Conservation (phyloP, 2,888 invertebrate species). For the Aporophyla nigra region DNA sequence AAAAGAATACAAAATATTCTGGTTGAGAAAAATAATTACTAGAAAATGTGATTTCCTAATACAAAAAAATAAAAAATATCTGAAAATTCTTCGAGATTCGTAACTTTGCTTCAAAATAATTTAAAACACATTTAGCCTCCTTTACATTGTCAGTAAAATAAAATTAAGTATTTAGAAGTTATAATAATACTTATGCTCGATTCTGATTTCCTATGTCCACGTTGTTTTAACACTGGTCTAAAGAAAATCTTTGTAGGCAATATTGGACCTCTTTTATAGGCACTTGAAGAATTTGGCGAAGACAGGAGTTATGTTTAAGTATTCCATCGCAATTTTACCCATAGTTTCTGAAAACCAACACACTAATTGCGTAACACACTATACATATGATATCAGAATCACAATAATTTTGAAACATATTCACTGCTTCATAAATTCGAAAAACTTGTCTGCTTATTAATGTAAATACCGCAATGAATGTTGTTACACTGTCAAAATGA, state of each 20-base stretch:
- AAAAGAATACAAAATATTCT: neutral
- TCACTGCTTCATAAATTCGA: too few relatives aligned
- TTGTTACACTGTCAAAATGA: too few relatives aligned
- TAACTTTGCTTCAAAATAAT: slow-evolving; percentile 21
- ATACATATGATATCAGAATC: too few relatives aligned
- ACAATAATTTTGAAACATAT: too few relatives aligned
- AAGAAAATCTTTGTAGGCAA: slow-evolving; percentile 6
- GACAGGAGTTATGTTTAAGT: slow-evolving; percentile 13
- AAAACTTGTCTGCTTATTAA: too few relatives aligned
- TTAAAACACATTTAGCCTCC: slow-evolving; percentile 12
- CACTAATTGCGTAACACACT: too few relatives aligned
- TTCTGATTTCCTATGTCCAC: slow-evolving; percentile 19
- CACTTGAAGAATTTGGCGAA: slow-evolving; percentile 11
- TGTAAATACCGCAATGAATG: too few relatives aligned
- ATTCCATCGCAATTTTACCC: slow-evolving; percentile 19
- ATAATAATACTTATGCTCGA: slow-evolving; percentile 13
- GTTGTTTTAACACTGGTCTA: neutral
- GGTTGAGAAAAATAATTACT: neutral
- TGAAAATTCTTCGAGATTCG: slow-evolving; percentile 11
- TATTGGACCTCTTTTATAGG: neutral
- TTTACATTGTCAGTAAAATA: neutral
- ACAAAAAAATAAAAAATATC: slow-evolving; percentile 2
- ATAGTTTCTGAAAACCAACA: neutral
- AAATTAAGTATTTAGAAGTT: slow-evolving; percentile 38
- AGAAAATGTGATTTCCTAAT: neutral